Evolutionary conservation across 2,888 invertebrate genomes (phyloP), one percentile per base, ranked within the genome.

Genomic region (Congeria kusceri): DNA sequence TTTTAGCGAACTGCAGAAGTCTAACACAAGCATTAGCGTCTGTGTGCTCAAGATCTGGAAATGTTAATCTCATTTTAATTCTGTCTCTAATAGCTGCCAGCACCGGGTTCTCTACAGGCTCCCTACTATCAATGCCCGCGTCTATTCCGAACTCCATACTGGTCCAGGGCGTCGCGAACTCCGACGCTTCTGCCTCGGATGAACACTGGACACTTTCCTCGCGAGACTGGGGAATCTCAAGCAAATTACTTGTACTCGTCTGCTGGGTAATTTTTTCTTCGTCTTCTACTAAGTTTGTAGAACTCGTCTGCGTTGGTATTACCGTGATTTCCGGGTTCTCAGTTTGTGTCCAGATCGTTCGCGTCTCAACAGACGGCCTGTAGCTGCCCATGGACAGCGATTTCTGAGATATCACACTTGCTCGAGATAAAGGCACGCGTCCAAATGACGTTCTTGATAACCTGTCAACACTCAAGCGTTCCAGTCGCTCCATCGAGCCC

Each of bases 331-430:
- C 73, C 9, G 49, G 32, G 1, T 20, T 3, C 20, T 81, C 79
- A 11, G 83, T 77, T 57, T 83, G 83, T 15, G 83, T 83, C 83
- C 83, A 83, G 25, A 83, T 57, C 4, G 83, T 83, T 56, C 83
- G 56, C 20, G 66, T 79, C 23, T 69, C 62, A 7, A 62, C 46
- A 13, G n/a, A n/a, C 29, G 44, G 47, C 18, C 27, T 69, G 28
- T 39, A 63, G 32, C 73, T 78, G 18, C 44, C 20, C 15, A 71
- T 49, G 4, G 80, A 75, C 64, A 79, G 44, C 13, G 79, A 79
- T 32, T 57, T 67, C 29, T 71, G 66, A 5, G 71, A 75, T n/a
- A 71, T 59, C 28, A 74, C 56, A 29, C 79, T 71, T 20, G 66
- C 62, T 23, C 70, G 53, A 0, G 79, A 71, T 18, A 61, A 32